Base-by-base conservation (phyloP, 2,797 vertebrate species). In the Urophycis tenuis region DNA sequence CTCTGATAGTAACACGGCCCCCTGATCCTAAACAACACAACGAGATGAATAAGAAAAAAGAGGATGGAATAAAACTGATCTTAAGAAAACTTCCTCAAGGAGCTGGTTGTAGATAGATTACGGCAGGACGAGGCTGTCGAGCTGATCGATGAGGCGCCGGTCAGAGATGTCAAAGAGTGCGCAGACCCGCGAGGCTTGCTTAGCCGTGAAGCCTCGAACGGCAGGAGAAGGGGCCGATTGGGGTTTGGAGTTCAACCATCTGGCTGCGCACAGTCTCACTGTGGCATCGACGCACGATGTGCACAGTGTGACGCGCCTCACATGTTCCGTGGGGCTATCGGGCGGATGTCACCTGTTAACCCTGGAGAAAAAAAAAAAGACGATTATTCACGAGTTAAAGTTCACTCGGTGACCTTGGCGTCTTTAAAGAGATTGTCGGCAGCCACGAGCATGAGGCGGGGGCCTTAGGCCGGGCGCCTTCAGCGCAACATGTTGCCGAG, bases 331-430 rank as follows among this genome's bases (percentile, higher is more conserved):
- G 9, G 35, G 36, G 35, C 67, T 74, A 71, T 74, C 73, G 45
- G n/a, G 9, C 30, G 39, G 31, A 74, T 74, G 53, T 70, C 30
- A 39, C 69, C 53, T 74, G 22, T 30, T 25, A 49, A 17, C 33
- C 35, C 22, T 69, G 10, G 31, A 29, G 33, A 8, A 33, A 30
- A 31, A n/a, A n/a, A n/a, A n/a, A n/a, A n/a, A n/a, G n/a, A 72
- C 60, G 39, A 19, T 25, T 67, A 64, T 29, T 73, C 11, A 11
- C 22, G 29, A 22, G 53, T 5, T 29, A 74, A 25, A 31, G 49
- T 73, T 77, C 17, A 64, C 53, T 6, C 34, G 9, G 71, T 64
- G 76, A 77, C 76, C 30, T 29, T 60, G 10, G 14, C 17, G 9
- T 60, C 69, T 1, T 39, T 6, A 69, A 17, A 74, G 35, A 30